These are phyloP conservation scores for Intellagama lesueurii DNA, from an alignment of 2,797 vertebrate species.

Conservation along the genomic window DNA sequence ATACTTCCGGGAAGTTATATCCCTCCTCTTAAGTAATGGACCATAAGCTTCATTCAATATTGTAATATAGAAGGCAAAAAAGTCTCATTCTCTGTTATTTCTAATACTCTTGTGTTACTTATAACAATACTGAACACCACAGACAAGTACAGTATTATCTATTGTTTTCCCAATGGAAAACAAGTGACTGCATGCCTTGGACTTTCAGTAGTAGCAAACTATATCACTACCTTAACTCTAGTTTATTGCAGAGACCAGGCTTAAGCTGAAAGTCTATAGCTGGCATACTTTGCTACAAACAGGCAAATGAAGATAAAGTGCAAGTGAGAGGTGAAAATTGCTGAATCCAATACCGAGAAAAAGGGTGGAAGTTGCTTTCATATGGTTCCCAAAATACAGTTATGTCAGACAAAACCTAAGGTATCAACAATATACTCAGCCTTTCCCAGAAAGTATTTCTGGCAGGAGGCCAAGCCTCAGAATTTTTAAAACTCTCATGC, in stretches of 20 bases:
- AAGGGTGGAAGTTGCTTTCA: not conserved
- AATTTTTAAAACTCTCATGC: conserved; percentile 6
- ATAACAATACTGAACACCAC: not conserved
- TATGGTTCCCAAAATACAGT: conserved; percentile 1
- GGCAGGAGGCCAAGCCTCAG: conserved; percentile 24
- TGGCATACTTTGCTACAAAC: not conserved
- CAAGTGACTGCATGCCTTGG: not conserved
- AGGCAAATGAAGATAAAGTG: conserved; percentile 8
- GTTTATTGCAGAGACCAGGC: not conserved
- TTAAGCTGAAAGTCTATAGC: not conserved
- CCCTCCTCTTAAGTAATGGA: not conserved
- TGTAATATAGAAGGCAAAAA: not conserved
- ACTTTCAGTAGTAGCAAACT: not conserved
- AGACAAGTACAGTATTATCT: not conserved
- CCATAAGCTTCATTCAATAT: not conserved
- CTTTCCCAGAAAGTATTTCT: conserved; percentile 31
- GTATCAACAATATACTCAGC: conserved; percentile 12
- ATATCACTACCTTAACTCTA: not conserved
- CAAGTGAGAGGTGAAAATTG: not conserved
- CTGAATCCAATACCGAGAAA: not conserved
- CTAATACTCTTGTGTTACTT: not conserved
- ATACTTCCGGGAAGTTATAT: not conserved
- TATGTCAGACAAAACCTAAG: not conserved
- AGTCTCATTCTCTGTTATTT: not conserved
- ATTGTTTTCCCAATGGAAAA: not conserved